Conservation (phyloP, 2,888 invertebrate genomes). For the Trachelus stipa region DNA sequence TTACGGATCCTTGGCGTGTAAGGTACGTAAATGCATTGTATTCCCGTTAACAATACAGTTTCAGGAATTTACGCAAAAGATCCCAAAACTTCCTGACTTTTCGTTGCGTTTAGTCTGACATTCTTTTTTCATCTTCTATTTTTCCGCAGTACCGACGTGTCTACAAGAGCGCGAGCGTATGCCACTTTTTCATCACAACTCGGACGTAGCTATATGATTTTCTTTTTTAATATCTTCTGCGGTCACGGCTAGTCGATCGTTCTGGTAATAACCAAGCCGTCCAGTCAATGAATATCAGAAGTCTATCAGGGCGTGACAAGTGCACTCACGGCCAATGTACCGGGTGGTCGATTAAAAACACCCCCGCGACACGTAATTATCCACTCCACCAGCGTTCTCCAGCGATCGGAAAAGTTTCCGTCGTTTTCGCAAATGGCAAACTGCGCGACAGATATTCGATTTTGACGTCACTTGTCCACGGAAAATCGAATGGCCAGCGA, state of each 20-base stretch:
- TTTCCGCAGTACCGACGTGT: not conserved
- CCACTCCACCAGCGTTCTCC: not conserved
- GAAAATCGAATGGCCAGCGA: too few relatives aligned
- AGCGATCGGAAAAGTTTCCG: not conserved
- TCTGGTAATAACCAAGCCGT: conserved; percentile 9
- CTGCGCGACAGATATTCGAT: too few relatives aligned
- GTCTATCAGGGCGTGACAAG: conserved; percentile 24
- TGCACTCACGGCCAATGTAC: conserved; percentile 4
- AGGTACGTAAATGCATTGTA: not conserved
- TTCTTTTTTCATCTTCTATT: not conserved
- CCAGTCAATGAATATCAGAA: conserved; percentile 14
- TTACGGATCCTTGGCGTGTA: not conserved
- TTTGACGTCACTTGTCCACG: too few relatives aligned
- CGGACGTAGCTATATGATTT: not conserved
- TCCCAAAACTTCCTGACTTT: not conserved
- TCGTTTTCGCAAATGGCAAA: too few relatives aligned
- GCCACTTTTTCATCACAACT: not conserved
- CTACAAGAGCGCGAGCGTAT: not conserved
- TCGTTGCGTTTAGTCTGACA: not conserved
- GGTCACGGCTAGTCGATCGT: conserved; percentile 8
- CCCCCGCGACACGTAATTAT: not conserved
- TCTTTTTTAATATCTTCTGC: not conserved
- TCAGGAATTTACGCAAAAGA: not conserved
- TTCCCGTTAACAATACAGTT: not conserved
- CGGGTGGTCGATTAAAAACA: conserved; percentile 6